These are phyloP conservation scores for Luscinia luscinia DNA, from an alignment of 2,797 vertebrate species.

Conservation along the genomic window DNA sequence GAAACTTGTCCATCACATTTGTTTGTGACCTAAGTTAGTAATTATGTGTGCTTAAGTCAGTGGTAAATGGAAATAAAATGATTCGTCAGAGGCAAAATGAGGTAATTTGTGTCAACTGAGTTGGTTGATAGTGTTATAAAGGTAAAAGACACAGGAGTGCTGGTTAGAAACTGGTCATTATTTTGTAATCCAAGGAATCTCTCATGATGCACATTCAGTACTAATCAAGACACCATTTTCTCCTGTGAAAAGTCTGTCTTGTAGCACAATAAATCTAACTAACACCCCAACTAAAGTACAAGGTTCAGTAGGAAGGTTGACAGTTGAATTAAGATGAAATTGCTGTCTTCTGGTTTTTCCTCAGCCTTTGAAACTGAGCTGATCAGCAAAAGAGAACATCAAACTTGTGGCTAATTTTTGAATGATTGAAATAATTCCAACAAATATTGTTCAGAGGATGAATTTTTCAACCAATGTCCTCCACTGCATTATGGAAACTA, in stretches of 20 bases:
- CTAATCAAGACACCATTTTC: slow-evolving; percentile 57
- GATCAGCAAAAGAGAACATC: neutral
- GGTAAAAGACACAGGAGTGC: slow-evolving; percentile 59
- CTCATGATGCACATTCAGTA: slow-evolving; percentile 63
- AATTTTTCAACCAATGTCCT: neutral
- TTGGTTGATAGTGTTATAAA: slow-evolving; percentile 68
- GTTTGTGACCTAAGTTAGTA: slow-evolving; percentile 71
- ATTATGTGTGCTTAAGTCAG: slow-evolving; percentile 70
- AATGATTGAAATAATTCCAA: neutral
- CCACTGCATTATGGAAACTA: neutral
- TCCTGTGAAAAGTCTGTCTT: slow-evolving; percentile 1
- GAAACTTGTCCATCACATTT: slow-evolving; percentile 65
- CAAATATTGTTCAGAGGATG: neutral
- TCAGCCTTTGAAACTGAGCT: neutral
- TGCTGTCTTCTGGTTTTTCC: neutral
- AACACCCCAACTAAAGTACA: slow-evolving; percentile 22
- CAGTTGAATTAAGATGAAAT: slow-evolving; percentile 24
- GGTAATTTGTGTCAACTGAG: slow-evolving; percentile 65
- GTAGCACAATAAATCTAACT: slow-evolving; percentile 53
- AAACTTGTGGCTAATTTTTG: neutral
- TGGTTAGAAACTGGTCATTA: slow-evolving; percentile 68
- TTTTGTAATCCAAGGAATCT: slow-evolving; percentile 63
- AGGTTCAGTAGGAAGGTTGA: slow-evolving; percentile 37
- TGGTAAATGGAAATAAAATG: slow-evolving; percentile 70
- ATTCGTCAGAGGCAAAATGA: slow-evolving; percentile 60